phyloP scores from a whole-genome alignment of 2,888 invertebrate species.

The Microctonus aethiopoides region DNA sequence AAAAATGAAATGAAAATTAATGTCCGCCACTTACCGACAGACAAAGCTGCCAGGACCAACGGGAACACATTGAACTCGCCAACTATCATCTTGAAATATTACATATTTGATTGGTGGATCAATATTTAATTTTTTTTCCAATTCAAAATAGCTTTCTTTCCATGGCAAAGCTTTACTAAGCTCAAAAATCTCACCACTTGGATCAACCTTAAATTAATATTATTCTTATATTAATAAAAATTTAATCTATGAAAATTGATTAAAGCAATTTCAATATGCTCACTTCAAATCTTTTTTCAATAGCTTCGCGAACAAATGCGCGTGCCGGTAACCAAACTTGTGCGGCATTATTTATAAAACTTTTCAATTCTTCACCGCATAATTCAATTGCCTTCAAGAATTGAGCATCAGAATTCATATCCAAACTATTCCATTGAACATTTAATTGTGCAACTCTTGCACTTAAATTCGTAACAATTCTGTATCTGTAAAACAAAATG shows the following conservation, averaged over 20 bases:
- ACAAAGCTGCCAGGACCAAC: conserved; percentile 76
- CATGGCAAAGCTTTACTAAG: conserved; percentile 83
- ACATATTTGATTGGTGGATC: conserved; percentile 77
- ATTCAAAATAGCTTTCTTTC: conserved; percentile 86
- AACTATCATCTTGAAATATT: conserved; percentile 79
- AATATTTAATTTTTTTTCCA: conserved; percentile 81
- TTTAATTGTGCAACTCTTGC: conserved; percentile 82
- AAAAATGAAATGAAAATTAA: not conserved
- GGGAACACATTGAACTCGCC: conserved; percentile 91
- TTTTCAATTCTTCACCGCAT: conserved; percentile 83
- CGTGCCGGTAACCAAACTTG: conserved; percentile 90
- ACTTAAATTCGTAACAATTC: conserved; percentile 83
- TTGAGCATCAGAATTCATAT: conserved; percentile 70
- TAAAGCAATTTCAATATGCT: conserved; percentile 20
- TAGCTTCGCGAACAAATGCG: conserved; percentile 77
- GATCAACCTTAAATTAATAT: conserved; percentile 50
- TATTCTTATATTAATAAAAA: not conserved
- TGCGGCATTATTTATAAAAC: conserved; percentile 71
- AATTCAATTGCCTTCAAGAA: conserved; percentile 84
- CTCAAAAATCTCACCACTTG: conserved; percentile 83
- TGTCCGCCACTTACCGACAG: conserved; percentile 69
- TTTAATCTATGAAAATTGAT: not conserved
- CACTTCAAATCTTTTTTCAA: conserved; percentile 76
- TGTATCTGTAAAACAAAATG: conserved; percentile 69
- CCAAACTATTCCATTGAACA: conserved; percentile 83